Evolutionary conservation across 2,797 vertebrate species (phyloP).

Genomic region (Peromyscus attwateri): DNA sequence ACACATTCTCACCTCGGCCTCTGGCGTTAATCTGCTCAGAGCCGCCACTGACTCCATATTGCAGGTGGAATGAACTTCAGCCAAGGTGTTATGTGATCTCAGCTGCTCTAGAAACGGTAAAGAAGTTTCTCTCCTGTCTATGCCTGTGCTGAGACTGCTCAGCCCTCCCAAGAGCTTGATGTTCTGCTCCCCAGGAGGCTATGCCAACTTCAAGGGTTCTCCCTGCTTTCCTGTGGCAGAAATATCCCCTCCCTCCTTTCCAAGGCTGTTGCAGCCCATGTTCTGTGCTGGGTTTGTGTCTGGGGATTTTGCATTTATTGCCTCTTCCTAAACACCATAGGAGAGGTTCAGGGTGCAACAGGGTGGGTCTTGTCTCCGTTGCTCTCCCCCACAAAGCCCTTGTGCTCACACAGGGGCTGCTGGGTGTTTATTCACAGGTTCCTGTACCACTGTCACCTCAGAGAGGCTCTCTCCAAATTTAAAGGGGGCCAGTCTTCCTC

Average conservation of each 20-base stretch:
- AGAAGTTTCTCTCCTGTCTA: too few species aligned
- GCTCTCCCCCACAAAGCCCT: not conserved
- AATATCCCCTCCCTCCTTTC: not conserved
- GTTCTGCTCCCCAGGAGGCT: not conserved
- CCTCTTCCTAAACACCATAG: not conserved
- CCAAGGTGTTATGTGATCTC: not conserved
- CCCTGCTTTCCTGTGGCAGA: not conserved
- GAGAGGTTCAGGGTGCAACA: not conserved
- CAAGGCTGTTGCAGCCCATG: not conserved
- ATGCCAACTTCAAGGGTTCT: too few species aligned
- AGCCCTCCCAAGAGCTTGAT: not conserved
- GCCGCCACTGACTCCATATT: not conserved
- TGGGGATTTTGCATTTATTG: not conserved
- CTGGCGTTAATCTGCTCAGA: not conserved
- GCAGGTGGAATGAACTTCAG: not conserved
- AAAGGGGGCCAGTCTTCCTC: not conserved
- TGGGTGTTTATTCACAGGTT: not conserved
- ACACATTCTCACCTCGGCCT: not conserved
- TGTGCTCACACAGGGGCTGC: rapidly evolving
- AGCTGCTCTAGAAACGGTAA: not conserved
- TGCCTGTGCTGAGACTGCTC: too few species aligned
- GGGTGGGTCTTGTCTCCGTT: not conserved
- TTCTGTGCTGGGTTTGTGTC: not conserved
- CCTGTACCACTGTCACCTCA: not conserved
- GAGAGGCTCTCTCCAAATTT: not conserved